These are phyloP conservation scores for Electrophaes corylata DNA, from an alignment of 2,888 invertebrate species.

Conservation along the genomic window DNA sequence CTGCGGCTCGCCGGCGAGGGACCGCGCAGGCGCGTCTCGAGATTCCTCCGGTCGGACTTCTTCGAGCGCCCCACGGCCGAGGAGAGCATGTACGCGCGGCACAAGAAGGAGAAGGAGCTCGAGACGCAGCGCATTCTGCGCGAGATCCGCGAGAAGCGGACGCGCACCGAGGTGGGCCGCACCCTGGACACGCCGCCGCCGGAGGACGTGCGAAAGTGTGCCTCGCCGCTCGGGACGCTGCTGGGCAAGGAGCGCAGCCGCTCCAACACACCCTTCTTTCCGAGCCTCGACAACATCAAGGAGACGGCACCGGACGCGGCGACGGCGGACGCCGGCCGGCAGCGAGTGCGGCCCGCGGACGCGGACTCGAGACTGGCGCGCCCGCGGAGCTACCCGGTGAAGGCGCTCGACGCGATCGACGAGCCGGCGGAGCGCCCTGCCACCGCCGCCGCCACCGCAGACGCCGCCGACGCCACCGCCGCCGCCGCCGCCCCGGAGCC, in stretches of 20 bases:
- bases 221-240: slow-evolving; percentile 65
- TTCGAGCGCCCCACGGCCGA: slow-evolving; percentile 85
- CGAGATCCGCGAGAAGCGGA: slow-evolving; percentile 87
- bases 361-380: slow-evolving; percentile 71
- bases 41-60: slow-evolving; percentile 91
- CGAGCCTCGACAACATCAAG: slow-evolving; percentile 79
- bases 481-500: too few species aligned
- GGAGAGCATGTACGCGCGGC: slow-evolving; percentile 86
- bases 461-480: slow-evolving; percentile 61
- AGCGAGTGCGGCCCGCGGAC: slow-evolving; percentile 56
- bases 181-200: slow-evolving; percentile 47
- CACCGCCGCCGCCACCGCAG: slow-evolving; percentile 75
- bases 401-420: slow-evolving; percentile 63
- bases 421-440: slow-evolving; percentile 51
- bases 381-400: slow-evolving; percentile 85
- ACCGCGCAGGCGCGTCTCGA: slow-evolving; percentile 83
- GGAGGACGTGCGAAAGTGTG: slow-evolving; percentile 63
- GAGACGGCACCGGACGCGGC: slow-evolving; percentile 66
- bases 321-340: slow-evolving; percentile 44
- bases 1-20: slow-evolving; percentile 64
- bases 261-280: slow-evolving; percentile 78
- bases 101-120: slow-evolving; percentile 86
- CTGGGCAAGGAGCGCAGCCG: slow-evolving; percentile 71
- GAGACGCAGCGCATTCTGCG: slow-evolving; percentile 87
- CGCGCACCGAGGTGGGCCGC: slow-evolving; percentile 62